phyloP scores from a whole-genome alignment of 2,888 invertebrate genomes.

The Vesta saturnalis region DNA sequence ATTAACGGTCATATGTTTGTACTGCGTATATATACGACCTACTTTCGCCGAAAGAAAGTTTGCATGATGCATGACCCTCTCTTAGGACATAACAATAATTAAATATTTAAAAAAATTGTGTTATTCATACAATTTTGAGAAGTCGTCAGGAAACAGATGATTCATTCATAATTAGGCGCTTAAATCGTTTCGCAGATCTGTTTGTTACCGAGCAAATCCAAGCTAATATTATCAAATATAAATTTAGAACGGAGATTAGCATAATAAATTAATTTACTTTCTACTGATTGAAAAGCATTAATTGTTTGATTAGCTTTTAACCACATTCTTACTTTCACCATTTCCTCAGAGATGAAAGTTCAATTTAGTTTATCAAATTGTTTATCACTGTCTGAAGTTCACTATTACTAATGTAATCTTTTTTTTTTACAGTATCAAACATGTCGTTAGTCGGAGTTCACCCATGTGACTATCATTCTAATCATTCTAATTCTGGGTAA shows the following conservation, averaged over 20 bases:
- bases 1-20: conserved; percentile 24
- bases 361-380: not conserved
- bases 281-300: no score
- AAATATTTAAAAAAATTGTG: no score
- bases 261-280: no score
- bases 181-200: no score
- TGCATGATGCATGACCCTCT: not conserved
- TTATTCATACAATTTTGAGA: no score
- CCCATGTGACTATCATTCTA: conserved; percentile 63
- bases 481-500: conserved; percentile 60
- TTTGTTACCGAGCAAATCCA: no score
- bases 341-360: not conserved
- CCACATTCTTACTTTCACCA: not conserved
- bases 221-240: no score
- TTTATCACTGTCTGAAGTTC: conserved; percentile 9
- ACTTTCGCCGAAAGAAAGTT: conserved; percentile 37
- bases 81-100: no score
- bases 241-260: no score
- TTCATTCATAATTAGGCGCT: no score
- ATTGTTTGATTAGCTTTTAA: no score
- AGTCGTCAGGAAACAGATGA: no score
- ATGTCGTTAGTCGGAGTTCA: conserved; percentile 68
- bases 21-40: conserved; percentile 31
- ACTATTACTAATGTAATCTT: not conserved
- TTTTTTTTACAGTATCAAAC: conserved; percentile 62